Conservation (phyloP, 1,140 invertebrate species). For the Halesus radiatus region DNA sequence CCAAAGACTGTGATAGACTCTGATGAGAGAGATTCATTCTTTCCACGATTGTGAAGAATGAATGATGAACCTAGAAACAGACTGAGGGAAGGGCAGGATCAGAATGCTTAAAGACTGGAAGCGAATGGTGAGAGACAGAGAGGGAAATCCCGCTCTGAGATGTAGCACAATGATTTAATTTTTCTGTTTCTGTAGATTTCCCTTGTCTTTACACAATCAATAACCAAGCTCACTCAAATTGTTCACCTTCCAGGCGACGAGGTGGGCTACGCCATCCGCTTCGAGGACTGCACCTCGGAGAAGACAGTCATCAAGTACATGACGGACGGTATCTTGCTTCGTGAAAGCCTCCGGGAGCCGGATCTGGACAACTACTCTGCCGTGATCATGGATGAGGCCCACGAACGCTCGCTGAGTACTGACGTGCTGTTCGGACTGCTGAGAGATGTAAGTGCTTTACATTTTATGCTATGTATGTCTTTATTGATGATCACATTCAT, state of each 20-base stretch:
- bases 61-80: too few relatives aligned
- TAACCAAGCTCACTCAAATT: neutral
- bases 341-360: conserved; percentile 94
- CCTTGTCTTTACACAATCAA: too few relatives aligned
- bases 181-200: too few relatives aligned
- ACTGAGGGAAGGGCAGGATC: too few relatives aligned
- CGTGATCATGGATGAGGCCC: conserved; percentile 99
- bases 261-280: conserved; percentile 99
- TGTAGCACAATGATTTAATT: too few relatives aligned
- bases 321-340: conserved; percentile 98
- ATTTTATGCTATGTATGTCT: neutral
- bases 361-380: conserved; percentile 97
- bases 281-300: conserved; percentile 98
- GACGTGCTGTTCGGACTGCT: conserved; percentile 98
- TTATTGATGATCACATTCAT: neutral
- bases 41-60: too few relatives aligned
- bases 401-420: conserved; percentile 96
- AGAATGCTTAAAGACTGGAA: too few relatives aligned
- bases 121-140: too few relatives aligned
- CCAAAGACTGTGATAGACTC: too few relatives aligned
- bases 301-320: conserved; percentile 98
- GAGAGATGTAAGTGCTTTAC: conserved; percentile 81
- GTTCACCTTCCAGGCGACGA: conserved; percentile 76
- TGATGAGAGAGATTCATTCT: too few relatives aligned
- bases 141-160: too few relatives aligned